Base-by-base conservation (phyloP, 2,797 vertebrate genomes). In the Sebastes matsubarae region DNA sequence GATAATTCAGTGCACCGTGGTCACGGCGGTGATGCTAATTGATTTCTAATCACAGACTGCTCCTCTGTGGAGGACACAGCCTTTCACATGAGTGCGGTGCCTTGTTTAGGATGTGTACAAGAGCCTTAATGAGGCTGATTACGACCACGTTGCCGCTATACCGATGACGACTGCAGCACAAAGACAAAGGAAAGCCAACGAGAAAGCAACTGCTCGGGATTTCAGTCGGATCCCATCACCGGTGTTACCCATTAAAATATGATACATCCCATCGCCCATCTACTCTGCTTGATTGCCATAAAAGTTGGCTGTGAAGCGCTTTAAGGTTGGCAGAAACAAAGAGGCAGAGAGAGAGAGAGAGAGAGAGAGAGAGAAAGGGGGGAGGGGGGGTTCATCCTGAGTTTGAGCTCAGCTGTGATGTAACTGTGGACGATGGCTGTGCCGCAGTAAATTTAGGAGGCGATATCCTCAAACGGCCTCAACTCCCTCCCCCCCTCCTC, bases 391-490 rank as follows among this genome's bases (percentile, higher is more conserved):
- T 91, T 92, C 88, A 89, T 76, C 76, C 81, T 22, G 83, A 83
- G 88, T 88, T 85, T 82, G 87, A 85, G 84, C 77, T 81, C 74
- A 30, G 87, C 82, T 86, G 87, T 92, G 91, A 93, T 91, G 90
- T 92, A 92, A 93, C 86, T 25, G 76, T 82, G 84, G 85, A 86
- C 81, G 72, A 90, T 88, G 82, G 84, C 85, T 81, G 85, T 93
- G 90, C 93, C 84, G 90, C 88, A 93, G 91, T 93, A 91, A 89
- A 84, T 94, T 93, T 93, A 84, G 83, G 81, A 89, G 84, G 80
- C 76, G 25, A 63, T 91, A 81, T 93, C 92, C 93, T 94, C 82
- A 92, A 58, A 93, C 60, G 87, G 89, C 93, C 93, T 88, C 87
- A 20, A 1, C 80, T 72, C 59, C 68, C 65, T 52, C 67, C 77